Percentiles rank a stretch among this genome's conserved stretches.
Evolutionary conservation across 2,797 vertebrate genomes (phyloP).

Genomic region (Pagetopsis macropterus): DNA sequence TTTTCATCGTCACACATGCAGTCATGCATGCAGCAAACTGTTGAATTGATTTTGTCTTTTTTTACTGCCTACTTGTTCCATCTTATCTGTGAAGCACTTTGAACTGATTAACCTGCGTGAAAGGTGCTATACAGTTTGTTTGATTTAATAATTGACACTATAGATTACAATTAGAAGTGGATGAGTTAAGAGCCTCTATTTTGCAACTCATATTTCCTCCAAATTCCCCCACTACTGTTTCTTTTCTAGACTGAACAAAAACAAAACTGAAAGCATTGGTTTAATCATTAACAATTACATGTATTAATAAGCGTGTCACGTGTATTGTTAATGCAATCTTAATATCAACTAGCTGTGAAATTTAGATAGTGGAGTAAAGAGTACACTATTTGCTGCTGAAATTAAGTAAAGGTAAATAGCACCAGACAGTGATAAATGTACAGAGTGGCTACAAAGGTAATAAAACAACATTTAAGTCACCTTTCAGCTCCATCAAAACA

Average conservation of each 20-base stretch:
- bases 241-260: not conserved
- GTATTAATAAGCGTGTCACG: not conserved
- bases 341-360: not conserved
- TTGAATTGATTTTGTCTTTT: too few relatives aligned
- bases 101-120: too few relatives aligned
- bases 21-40: too few relatives aligned
- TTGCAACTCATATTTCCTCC: too few relatives aligned
- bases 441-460: not conserved
- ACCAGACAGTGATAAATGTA: not conserved
- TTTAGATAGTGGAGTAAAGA: not conserved
- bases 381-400: not conserved
- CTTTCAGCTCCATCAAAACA: not conserved
- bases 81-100: too few relatives aligned
- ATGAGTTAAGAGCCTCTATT: too few relatives aligned
- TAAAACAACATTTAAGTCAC: not conserved
- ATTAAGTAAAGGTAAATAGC: too few relatives aligned
- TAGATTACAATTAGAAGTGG: too few relatives aligned
- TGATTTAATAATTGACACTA: too few relatives aligned
- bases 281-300: not conserved
- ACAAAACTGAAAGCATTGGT: not conserved
- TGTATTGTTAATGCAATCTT: not conserved
- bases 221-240: not conserved
- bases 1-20: too few relatives aligned
- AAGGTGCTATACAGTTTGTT: too few relatives aligned
- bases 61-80: too few relatives aligned